These are phyloP conservation scores for Gorsachius goisagi DNA, from an alignment of 2,113 vertebrate species.

Conservation along the genomic window DNA sequence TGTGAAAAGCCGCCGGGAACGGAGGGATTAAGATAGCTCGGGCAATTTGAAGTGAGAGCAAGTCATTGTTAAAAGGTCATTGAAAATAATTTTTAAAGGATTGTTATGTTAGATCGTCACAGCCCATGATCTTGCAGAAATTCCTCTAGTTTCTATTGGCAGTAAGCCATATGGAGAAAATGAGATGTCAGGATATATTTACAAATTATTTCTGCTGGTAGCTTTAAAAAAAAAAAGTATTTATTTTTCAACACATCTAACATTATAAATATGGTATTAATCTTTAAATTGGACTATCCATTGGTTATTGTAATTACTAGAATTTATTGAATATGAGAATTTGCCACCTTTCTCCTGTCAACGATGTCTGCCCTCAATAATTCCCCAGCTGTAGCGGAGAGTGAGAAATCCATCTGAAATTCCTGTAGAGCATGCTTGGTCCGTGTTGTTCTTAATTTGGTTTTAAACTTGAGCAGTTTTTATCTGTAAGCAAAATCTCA, in stretches of 20 bases:
- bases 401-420: background rate
- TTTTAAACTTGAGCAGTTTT: background rate
- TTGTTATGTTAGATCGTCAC: fast-evolving
- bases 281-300: background rate
- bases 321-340: background rate
- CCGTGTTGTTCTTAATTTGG: fast-evolving
- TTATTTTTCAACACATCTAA: background rate
- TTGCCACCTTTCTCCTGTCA: background rate
- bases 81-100: fast-evolving
- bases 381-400: too few species aligned
- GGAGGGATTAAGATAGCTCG: fast-evolving
- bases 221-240: background rate
- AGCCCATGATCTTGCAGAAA: background rate
- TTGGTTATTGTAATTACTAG: background rate
- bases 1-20: background rate
- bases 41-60: fast-evolving
- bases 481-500: background rate
- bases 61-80: fast-evolving
- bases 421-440: fast-evolving
- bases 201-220: background rate
- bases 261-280: background rate
- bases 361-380: fast-evolving
- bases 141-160: fast-evolving
- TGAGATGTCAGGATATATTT: background rate
- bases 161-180: background rate